Evolutionary conservation across 2,113 vertebrate species (phyloP).

Genomic region (Eidolon helvum): DNA sequence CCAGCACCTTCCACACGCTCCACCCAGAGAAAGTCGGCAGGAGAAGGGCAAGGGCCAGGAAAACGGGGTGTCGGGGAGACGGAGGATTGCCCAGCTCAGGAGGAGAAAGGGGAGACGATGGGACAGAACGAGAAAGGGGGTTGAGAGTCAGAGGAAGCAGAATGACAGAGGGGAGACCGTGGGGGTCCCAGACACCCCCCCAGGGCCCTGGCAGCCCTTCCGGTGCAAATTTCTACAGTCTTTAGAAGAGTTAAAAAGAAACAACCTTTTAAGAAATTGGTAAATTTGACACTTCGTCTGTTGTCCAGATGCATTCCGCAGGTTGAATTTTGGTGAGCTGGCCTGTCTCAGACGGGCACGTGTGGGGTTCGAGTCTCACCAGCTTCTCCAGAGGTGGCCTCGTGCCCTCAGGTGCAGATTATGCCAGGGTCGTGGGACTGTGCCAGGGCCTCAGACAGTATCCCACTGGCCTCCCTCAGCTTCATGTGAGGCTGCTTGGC

Average conservation of each 20-base stretch:
- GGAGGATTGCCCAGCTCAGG: not conserved
- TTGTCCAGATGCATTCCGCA: not conserved
- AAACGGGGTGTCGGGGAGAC: too few species aligned
- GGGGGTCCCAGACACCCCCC: not conserved
- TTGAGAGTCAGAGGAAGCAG: not conserved
- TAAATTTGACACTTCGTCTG: not conserved
- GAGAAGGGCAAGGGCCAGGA: too few species aligned
- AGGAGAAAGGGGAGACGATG: not conserved
- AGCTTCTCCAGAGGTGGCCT: not conserved
- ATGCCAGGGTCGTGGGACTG: not conserved
- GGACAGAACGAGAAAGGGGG: not conserved
- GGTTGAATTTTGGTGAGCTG: not conserved
- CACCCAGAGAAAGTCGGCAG: not conserved
- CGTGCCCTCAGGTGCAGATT: accelerated
- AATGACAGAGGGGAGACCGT: not conserved
- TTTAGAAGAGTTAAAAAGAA: not conserved
- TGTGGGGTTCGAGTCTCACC: accelerated
- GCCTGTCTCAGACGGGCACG: not conserved
- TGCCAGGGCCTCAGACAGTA: not conserved
- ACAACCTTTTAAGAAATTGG: not conserved
- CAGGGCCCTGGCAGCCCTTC: not conserved
- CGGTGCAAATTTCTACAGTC: not conserved
- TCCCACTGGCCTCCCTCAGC: not conserved
- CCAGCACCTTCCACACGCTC: not conserved
- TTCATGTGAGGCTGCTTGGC: not conserved